Base-by-base conservation (phyloP, 1,140 invertebrate genomes). In the Phocides pigmalion region DNA sequence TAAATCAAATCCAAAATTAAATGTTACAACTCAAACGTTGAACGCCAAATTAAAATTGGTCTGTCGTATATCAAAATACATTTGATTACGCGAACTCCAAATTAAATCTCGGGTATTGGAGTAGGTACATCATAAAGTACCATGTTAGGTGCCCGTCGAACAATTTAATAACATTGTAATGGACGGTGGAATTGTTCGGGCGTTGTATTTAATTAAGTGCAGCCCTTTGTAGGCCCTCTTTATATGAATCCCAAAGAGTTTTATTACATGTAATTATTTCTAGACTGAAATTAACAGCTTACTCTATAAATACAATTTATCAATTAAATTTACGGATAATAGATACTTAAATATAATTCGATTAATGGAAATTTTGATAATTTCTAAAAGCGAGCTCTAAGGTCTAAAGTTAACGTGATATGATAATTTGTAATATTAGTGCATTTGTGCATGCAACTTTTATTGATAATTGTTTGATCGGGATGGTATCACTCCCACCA, bases 161-260 rank as follows among this genome's bases (percentile, higher is more conserved):
- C 82, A 82, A 77, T 84, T 90, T 90, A 89, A 89, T 89, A 87
- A 85, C 79, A 84, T 86, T 84, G 76, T 83, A 88, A 87, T 87
- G 74, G 75, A 72, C 76, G 69, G 64, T 73, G 62, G 76, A 82
- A 84, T 70, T 69, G 66, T 73, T 76, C 72, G 63, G 64, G 65
- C 72, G 68, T 71, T 77, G 75, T 82, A 76, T 82, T 80, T 83
- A 83, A 83, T 85, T 85, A 82, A 81, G 66, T 68, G 49, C 22
- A 51, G 51, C 68, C 75, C 75, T 79, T 79, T 76, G 67, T 62
- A 25, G 44, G 44, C 66, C 69, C 68, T 73, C 58, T 74, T 66
- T 78, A 74, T 72, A 72, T 50, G 56, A 59, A 69, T 56, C 72
- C 66, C 70, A 35, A 70, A 76, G 61, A 69, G 73, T 81, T 83